A percentile compares a stretch with the other conserved stretches of the same genome.
phyloP scores from a whole-genome alignment of 2,888 invertebrate genomes.

The Agonopterix alstromeriana region DNA sequence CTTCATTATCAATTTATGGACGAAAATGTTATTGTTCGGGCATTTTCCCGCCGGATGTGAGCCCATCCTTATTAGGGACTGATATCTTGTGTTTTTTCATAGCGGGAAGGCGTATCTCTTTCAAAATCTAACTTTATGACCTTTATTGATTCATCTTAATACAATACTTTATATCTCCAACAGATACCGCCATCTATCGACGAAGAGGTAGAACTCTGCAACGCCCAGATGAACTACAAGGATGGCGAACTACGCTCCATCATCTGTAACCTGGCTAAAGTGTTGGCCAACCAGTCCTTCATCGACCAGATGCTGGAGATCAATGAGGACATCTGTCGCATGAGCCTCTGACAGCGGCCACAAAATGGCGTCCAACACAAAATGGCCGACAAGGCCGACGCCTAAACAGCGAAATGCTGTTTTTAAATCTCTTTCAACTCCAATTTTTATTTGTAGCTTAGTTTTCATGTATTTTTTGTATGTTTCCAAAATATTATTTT shows the following conservation, averaged over 20 bases:
- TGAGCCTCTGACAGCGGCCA: conserved; percentile 76
- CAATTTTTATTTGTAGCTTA: neutral
- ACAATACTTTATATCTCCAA: too few species aligned
- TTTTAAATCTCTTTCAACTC: neutral
- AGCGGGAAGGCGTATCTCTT: too few species aligned
- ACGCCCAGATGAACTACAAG: conserved; percentile 83
- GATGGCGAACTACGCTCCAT: conserved; percentile 79
- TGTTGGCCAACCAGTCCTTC: conserved; percentile 83
- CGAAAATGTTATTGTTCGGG: too few species aligned
- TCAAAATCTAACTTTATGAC: too few species aligned
- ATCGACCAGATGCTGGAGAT: conserved; percentile 86
- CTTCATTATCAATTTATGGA: too few species aligned
- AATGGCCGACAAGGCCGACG: neutral
- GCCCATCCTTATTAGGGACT: too few species aligned
- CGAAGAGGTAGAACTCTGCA: conserved; percentile 81
- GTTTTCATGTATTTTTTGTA: conserved; percentile 1
- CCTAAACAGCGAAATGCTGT: neutral
- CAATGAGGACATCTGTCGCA: conserved; percentile 86
- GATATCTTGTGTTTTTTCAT: too few species aligned
- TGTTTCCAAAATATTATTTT: neutral
- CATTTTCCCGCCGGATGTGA: too few species aligned
- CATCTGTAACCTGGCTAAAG: conserved; percentile 79
- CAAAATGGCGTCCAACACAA: conserved; percentile 1
- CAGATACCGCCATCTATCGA: conserved; percentile 79
- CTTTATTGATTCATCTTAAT: too few species aligned